A percentile compares a stretch with the other conserved stretches of the same genome.
Conservation (phyloP, 2,888 invertebrate species). For the Tanytarsus gracilentus region DNA sequence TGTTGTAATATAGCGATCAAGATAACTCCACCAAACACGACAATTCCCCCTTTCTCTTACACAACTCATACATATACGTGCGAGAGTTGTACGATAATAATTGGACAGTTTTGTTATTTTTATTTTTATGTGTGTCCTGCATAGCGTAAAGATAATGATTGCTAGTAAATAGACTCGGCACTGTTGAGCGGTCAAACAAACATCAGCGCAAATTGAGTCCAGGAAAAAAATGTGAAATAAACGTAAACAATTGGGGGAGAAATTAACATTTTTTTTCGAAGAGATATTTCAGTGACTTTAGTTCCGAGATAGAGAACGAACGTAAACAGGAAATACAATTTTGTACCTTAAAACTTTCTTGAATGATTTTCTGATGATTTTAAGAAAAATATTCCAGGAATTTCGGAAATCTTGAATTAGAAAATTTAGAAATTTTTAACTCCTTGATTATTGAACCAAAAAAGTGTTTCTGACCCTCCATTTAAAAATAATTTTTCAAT, state of each 20-base stretch:
- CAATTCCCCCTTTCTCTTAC: not conserved
- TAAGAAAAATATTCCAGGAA: too few relatives aligned
- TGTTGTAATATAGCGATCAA: constrained; percentile 14
- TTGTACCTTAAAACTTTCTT: too few relatives aligned
- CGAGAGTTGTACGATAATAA: constrained; percentile 11
- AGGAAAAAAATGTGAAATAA: too few relatives aligned
- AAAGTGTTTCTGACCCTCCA: too few relatives aligned
- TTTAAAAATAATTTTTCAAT: not conserved
- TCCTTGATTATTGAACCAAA: too few relatives aligned
- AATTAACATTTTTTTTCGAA: not conserved
- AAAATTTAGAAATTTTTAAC: not conserved
- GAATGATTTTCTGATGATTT: too few relatives aligned
- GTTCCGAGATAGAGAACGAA: too few relatives aligned
- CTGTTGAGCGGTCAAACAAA: not conserved
- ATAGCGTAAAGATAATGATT: constrained; percentile 24
- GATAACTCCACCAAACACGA: not conserved
- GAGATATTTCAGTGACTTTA: too few relatives aligned
- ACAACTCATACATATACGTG: not conserved
- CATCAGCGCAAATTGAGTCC: not conserved
- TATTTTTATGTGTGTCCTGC: constrained; percentile 20
- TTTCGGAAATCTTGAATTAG: too few relatives aligned
- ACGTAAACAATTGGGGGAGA: too few relatives aligned
- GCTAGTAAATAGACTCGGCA: constrained; percentile 13
- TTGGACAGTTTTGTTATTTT: constrained; percentile 25
- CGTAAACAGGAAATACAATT: constrained; percentile 29